phyloP scores from a whole-genome alignment of 2,888 invertebrate species.

The Eueremaeus valkanovi region DNA sequence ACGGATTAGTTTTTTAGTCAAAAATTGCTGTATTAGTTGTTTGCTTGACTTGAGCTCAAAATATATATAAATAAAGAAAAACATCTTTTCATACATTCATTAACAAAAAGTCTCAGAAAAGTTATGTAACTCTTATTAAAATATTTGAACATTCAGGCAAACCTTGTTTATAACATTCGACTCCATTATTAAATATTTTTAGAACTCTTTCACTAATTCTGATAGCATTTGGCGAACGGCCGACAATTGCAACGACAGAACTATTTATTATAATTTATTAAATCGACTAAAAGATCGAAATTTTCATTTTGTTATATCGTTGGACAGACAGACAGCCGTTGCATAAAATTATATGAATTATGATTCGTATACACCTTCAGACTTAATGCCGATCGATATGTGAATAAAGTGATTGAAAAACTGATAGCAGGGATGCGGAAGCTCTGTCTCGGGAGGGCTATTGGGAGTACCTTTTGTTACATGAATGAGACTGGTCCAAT shows the following conservation, averaged over 20 bases:
- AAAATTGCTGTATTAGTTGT: conserved; percentile 25
- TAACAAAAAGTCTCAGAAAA: background rate
- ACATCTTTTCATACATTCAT: conserved; percentile 11
- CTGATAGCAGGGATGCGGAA: background rate
- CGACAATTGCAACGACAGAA: background rate
- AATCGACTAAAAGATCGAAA: background rate
- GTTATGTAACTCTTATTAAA: conserved; percentile 15
- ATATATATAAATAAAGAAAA: background rate
- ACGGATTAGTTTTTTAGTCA: background rate
- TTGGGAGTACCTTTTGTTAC: no score
- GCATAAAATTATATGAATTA: conserved; percentile 1
- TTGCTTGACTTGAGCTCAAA: background rate
- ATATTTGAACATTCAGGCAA: background rate
- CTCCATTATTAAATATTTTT: no score
- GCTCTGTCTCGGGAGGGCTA: no score
- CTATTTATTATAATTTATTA: background rate
- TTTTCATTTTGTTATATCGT: background rate
- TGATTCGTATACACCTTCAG: conserved; percentile 4
- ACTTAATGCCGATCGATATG: conserved; percentile 2
- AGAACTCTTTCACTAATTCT: background rate
- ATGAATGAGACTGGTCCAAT: no score
- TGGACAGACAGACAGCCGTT: conserved; percentile 28
- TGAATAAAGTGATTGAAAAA: background rate
- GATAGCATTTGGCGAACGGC: background rate
- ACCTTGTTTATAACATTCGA: no score